phyloP scores from a whole-genome alignment of 2,113 vertebrate species.

The Ammodytes dubius region DNA sequence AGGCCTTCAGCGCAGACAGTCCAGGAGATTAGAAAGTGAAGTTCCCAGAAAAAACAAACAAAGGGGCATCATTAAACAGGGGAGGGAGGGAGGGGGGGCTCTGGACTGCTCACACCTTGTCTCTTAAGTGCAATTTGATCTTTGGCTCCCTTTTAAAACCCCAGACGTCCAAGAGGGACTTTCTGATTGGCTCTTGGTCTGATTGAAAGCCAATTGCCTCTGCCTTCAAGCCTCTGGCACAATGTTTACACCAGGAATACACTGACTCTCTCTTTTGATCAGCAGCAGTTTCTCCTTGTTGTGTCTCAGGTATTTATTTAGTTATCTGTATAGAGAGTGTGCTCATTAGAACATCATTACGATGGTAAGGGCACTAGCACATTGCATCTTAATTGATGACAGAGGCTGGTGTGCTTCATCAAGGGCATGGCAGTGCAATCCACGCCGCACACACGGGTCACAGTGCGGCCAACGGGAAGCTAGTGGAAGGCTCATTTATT shows the following conservation, averaged over 20 bases:
- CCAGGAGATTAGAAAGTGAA: constrained; percentile 78
- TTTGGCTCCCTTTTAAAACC: constrained; percentile 61
- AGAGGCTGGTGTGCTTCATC: constrained; percentile 39
- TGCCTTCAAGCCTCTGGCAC: constrained; percentile 38
- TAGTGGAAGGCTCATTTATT: constrained; percentile 46
- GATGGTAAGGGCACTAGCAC: constrained; percentile 26
- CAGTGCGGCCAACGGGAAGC: constrained; percentile 24
- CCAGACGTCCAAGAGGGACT: constrained; percentile 48
- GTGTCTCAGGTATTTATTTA: constrained; percentile 7
- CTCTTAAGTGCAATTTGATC: constrained; percentile 76
- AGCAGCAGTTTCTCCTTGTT: neutral
- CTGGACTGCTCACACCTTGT: constrained; percentile 63
- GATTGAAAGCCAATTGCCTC: constrained; percentile 64
- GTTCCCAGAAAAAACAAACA: constrained; percentile 81
- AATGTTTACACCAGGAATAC: constrained; percentile 39
- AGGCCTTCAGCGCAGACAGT: constrained; percentile 61
- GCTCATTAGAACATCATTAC: constrained; percentile 50
- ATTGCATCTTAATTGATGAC: constrained; percentile 53
- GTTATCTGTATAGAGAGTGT: neutral
- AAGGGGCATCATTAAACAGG: constrained; percentile 71
- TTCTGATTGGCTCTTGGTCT: constrained; percentile 32
- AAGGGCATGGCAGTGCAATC: constrained; percentile 28
- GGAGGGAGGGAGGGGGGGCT: neutral
- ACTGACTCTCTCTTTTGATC: constrained; percentile 42
- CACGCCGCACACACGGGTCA: constrained; percentile 37